Evolutionary conservation across 2,797 vertebrate genomes (phyloP), one percentile per base, ranked within the genome.

Genomic region (Clarias fuscus): DNA sequence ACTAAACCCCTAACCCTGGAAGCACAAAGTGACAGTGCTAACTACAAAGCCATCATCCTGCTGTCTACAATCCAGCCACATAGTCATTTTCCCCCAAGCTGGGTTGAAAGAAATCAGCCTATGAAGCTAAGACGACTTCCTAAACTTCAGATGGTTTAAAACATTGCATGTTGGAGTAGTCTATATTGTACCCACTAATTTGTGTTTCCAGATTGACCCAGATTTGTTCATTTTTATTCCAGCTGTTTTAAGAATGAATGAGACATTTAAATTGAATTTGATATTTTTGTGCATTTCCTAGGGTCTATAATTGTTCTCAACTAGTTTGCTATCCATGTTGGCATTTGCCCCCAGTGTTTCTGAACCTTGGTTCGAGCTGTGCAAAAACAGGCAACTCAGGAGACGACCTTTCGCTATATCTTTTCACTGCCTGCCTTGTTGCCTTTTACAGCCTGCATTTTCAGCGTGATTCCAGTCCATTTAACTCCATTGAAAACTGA

Each of bases 401-500:
- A 72, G 22, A 48, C 68, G 18, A 2, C 40, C 22, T 48, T 48
- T 73, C 6, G 7, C 27, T 33, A 33, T 68, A 33, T 68, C 68
- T 70, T 14, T 73, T 48, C 17, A 24, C 43, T 27, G 13, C 72
- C 43, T 53, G 48, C 6, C 1, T 61, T 78, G 27, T 61, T 13
- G 11, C 56, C 75, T 58, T 78, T 61, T 24, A 22, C 18, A 81
- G 7, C 13, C 8, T 81, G 37, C 79, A 56, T 84, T 86, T 87
- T 85, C 80, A 77, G 65, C 68, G 53, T 78, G 83, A 65, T 84
- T 84, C 84, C 80, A 89, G 88, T 84, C 84, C 67, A 62, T 73
- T 73, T 48, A 72, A 67, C 48, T 70, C 43, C 48, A 58, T 37
- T 58, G 70, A 90, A 86, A 83, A 72, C 80, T 75, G 84, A 88